Conservation (phyloP, 2,797 vertebrate species). For the Pristis pectinata region DNA sequence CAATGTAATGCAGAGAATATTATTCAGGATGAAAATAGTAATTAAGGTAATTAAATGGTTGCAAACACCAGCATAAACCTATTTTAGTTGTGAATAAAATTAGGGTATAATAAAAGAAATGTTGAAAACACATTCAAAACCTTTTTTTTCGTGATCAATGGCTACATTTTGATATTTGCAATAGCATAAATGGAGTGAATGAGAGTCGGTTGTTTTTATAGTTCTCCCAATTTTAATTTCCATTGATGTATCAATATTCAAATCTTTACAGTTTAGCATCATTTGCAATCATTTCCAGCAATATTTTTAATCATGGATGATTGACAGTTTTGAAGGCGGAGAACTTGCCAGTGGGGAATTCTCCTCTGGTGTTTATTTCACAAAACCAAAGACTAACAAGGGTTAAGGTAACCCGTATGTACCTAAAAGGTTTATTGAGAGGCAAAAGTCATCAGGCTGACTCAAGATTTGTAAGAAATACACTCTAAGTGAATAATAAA, state of each 20-base stretch:
- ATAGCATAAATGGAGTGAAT: neutral
- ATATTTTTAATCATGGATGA: neutral
- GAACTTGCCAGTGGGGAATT: neutral
- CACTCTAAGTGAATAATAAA: neutral
- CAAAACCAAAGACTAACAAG: neutral
- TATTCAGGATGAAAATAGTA: neutral
- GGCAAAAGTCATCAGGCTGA: neutral
- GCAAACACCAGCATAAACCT: neutral
- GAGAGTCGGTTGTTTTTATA: neutral
- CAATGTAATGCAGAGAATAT: neutral
- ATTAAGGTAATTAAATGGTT: neutral
- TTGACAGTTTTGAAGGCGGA: neutral
- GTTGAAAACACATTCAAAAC: neutral
- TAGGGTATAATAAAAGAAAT: neutral
- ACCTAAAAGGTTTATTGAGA: neutral
- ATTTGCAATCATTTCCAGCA: neutral
- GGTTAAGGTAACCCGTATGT: neutral
- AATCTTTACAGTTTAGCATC: neutral
- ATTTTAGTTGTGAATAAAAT: neutral
- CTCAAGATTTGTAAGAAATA: neutral
- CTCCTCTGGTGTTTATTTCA: neutral
- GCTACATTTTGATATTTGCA: neutral
- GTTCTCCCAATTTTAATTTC: neutral
- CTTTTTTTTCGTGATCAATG: neutral
- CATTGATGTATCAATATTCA: neutral